Evolutionary conservation across 2,888 invertebrate species (phyloP).

Genomic region (Cybosia mesomella): DNA sequence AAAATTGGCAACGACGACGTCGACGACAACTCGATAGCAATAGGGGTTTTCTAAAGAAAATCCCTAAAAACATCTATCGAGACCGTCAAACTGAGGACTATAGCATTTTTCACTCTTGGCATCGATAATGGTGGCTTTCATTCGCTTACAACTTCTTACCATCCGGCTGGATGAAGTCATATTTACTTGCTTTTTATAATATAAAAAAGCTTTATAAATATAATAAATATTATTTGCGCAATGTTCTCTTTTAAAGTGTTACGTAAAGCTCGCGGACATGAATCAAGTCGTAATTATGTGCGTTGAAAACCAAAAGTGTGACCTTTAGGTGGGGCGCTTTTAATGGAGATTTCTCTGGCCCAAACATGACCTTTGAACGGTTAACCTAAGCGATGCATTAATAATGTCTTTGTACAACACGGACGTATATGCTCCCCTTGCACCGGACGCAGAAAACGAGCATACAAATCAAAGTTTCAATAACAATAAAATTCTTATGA

Average conservation of each 20-base stretch:
- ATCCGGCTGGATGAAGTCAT: background rate
- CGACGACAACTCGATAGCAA: too few species aligned
- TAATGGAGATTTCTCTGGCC: constrained; percentile 69
- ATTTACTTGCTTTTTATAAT: background rate
- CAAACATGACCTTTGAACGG: constrained; percentile 70
- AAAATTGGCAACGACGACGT: too few species aligned
- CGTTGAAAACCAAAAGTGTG: constrained; percentile 68
- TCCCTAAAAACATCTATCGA: background rate
- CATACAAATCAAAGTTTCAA: background rate
- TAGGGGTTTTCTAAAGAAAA: too few species aligned
- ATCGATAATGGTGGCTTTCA: background rate
- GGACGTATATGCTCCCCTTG: constrained; percentile 33
- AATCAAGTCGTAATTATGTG: constrained; percentile 59
- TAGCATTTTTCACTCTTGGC: background rate
- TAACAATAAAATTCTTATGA: background rate
- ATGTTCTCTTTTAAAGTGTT: constrained; percentile 25
- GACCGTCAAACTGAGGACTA: background rate
- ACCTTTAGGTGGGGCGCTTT: constrained; percentile 68
- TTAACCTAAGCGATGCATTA: constrained; percentile 70
- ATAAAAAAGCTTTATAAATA: background rate
- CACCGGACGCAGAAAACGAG: constrained; percentile 15
- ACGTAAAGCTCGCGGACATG: constrained; percentile 37
- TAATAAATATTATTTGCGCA: background rate
- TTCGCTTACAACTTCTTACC: background rate
- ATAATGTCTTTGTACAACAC: constrained; percentile 65